phyloP scores from a whole-genome alignment of 2,888 invertebrate species.

The Plagodis pulveraria region DNA sequence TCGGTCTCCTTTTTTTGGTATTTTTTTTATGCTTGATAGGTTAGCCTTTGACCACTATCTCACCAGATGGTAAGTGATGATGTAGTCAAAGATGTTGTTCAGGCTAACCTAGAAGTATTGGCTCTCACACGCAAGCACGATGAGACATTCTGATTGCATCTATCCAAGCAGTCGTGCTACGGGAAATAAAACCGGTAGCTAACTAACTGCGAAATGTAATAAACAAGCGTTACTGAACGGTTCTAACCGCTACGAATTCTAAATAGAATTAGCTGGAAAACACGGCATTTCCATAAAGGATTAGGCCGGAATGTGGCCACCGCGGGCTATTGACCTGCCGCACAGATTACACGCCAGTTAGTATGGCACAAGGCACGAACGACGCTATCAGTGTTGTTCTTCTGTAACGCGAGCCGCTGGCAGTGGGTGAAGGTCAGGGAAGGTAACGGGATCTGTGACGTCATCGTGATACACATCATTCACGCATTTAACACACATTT shows the following conservation, averaged over 20 bases:
- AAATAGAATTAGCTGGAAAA: constrained; percentile 7
- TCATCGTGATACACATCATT: constrained; percentile 3
- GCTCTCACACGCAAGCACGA: no score
- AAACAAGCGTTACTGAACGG: not conserved
- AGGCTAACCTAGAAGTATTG: no score
- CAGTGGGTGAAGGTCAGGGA: constrained; percentile 46
- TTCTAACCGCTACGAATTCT: constrained; percentile 4
- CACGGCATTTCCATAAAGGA: constrained; percentile 12
- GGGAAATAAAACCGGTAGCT: no score
- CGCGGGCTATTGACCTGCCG: not conserved
- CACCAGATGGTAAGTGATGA: no score
- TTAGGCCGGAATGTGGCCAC: constrained; percentile 17
- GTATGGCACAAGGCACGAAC: not conserved
- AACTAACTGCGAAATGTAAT: not conserved
- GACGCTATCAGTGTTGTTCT: not conserved
- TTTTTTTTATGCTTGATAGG: no score
- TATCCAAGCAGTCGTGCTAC: no score
- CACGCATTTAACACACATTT: not conserved
- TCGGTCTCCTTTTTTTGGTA: no score
- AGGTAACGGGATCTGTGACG: constrained; percentile 26
- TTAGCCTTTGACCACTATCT: no score
- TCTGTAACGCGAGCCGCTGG: constrained; percentile 2
- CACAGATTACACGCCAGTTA: not conserved
- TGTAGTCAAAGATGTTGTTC: no score
- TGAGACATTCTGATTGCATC: no score